phyloP scores from a whole-genome alignment of 2,113 vertebrate genomes.

The Phrynosoma platyrhinos region DNA sequence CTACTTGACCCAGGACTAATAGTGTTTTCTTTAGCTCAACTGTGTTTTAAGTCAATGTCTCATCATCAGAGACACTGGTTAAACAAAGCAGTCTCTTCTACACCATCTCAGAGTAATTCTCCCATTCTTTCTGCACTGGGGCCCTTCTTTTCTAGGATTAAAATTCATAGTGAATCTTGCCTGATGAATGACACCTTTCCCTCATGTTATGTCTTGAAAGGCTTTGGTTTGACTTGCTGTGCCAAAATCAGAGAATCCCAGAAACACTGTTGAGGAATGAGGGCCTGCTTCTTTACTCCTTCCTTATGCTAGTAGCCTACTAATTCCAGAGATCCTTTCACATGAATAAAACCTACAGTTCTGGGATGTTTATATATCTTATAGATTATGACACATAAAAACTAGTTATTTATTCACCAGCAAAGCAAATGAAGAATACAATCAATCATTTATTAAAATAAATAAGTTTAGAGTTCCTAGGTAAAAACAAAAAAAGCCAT shows the following conservation, averaged over 20 bases:
- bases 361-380: too few relatives aligned
- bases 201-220: not conserved
- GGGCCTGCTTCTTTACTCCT: constrained; percentile 3
- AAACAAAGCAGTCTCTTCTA: not conserved
- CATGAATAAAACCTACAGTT: not conserved
- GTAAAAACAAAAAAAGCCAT: not conserved
- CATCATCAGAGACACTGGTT: not conserved
- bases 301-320: not conserved
- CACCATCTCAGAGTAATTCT: not conserved
- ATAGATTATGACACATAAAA: too few relatives aligned
- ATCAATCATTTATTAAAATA: not conserved
- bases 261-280: not conserved
- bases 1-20: not conserved
- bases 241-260: not conserved
- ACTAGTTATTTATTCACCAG: not conserved
- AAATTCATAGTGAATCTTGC: not conserved
- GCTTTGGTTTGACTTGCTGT: not conserved
- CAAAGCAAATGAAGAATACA: not conserved
- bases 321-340: not conserved
- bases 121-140: not conserved
- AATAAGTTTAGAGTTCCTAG: not conserved
- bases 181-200: not conserved
- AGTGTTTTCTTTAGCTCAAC: not conserved
- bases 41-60: not conserved
- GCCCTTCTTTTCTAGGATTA: not conserved